phyloP scores from a whole-genome alignment of 2,797 vertebrate genomes.

The Benthosema pterotum region DNA sequence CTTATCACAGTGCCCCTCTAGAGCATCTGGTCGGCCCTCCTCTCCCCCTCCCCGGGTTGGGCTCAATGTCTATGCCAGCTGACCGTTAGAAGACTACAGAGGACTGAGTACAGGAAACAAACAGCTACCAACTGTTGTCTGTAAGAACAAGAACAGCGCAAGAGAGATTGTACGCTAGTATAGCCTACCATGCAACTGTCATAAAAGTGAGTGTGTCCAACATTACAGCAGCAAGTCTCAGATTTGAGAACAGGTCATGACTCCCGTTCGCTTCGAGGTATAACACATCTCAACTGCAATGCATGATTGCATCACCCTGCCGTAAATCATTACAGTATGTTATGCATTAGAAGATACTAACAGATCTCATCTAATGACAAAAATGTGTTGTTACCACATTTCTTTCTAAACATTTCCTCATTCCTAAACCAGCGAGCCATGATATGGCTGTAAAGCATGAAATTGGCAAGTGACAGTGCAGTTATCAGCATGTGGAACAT shows the following conservation, averaged over 20 bases:
- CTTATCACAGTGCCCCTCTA: not conserved
- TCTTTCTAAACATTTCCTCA: not conserved
- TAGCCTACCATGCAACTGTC: not conserved
- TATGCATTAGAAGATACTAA: not conserved
- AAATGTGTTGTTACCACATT: not conserved
- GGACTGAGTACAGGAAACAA: not conserved
- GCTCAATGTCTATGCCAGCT: not conserved
- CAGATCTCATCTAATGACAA: not conserved
- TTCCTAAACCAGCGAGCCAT: not conserved
- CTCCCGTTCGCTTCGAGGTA: not conserved
- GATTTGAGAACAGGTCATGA: not conserved
- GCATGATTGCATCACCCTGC: not conserved
- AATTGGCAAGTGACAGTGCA: not conserved
- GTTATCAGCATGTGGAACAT: not conserved
- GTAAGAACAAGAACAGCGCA: not conserved
- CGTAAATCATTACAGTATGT: not conserved
- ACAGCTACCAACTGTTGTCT: not conserved
- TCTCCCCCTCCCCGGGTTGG: too few relatives aligned
- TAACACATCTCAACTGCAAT: not conserved
- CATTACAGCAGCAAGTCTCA: not conserved
- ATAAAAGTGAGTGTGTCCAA: not conserved
- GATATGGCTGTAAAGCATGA: not conserved
- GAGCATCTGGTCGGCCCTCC: slow-evolving; percentile 7
- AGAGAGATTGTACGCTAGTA: not conserved
- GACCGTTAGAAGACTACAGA: not conserved